Base-by-base conservation (phyloP, 1,140 invertebrate species). In the Vanessa tameamea region DNA sequence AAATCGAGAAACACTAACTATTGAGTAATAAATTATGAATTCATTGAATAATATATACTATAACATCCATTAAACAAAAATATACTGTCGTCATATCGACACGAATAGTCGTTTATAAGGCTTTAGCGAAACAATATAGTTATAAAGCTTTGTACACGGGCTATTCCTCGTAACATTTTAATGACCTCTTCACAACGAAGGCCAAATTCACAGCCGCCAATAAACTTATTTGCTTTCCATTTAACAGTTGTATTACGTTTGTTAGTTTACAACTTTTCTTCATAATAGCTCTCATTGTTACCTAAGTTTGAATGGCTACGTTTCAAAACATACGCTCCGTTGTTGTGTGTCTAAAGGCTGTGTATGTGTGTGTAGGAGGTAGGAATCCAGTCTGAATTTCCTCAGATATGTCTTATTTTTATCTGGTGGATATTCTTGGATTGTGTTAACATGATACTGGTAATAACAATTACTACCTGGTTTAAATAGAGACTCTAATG, bases 191-290 rank as follows among this genome's bases (percentile, higher is more conserved):
- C 65, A 48, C 53, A 51, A 8, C 43, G 16, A 37, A 50, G 61
- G 48, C 47, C 26, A 75, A 64, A 43, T 50, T 53, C 43, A 71
- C 61, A 71, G 69, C 59, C 57, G 63, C 53, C 73, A 75, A 75
- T 75, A 75, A 75, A 66, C 51, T 70, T 75, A 68, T 75, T 75
- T 75, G 64, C 68, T 57, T 64, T 66, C 50, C 61, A 37, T 74
- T 64, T 57, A 70, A 20, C 64, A 47, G 23, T 64, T 53, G 64
- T 68, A 64, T 74, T 74, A 55, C 59, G 47, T 69, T 64, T 59
- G 55, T 59, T 65, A 55, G 57, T 75, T 69, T 75, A 75, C 67
- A 43, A 16, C 23, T 37, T 70, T 75, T 64, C 71, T 73, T 61
- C 70, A 31, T 72, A 66, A 66, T 66, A 48, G 26, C 68, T 70